A percentile compares a stretch with the other conserved stretches of the same genome.
Evolutionary conservation across 2,797 vertebrate genomes (phyloP).

Genomic region (Catostomus latipinnis): DNA sequence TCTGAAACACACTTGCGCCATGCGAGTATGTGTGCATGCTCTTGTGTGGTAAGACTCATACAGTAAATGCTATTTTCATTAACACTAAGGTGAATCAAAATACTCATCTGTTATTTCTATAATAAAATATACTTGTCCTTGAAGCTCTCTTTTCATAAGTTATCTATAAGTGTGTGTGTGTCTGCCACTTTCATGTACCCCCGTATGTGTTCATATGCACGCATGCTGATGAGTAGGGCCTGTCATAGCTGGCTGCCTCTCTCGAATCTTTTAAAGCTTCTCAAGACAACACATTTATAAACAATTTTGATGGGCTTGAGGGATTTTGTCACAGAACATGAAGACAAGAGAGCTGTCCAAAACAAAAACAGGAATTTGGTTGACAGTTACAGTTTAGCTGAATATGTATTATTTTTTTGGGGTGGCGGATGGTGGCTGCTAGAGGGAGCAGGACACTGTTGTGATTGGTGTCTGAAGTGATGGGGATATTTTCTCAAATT

Average conservation of each 20-base stretch:
- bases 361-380: slow-evolving; percentile 61
- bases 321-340: slow-evolving; percentile 61
- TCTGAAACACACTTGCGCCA: slow-evolving; percentile 4
- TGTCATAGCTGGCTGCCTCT: slow-evolving; percentile 61
- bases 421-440: no score
- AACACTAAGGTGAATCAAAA: slow-evolving; percentile 50
- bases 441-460: slow-evolving; percentile 36
- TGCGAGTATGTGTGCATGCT: neutral
- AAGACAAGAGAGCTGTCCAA: slow-evolving; percentile 62
- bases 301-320: slow-evolving; percentile 64
- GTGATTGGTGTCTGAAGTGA: slow-evolving; percentile 39
- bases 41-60: slow-evolving; percentile 4
- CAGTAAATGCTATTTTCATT: slow-evolving; percentile 49
- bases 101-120: slow-evolving; percentile 49
- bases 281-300: slow-evolving; percentile 60
- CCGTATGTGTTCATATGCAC: slow-evolving; percentile 63
- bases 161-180: slow-evolving; percentile 46
- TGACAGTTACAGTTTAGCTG: slow-evolving; percentile 61
- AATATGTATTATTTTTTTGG: slow-evolving; percentile 58
- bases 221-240: slow-evolving; percentile 65
- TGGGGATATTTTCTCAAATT: neutral
- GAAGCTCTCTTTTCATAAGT: slow-evolving; percentile 57
- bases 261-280: slow-evolving; percentile 58
- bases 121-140: slow-evolving; percentile 56
- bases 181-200: slow-evolving; percentile 58